Evolutionary conservation across 2,888 invertebrate species (phyloP).

Genomic region (Stomorhina lunata): DNA sequence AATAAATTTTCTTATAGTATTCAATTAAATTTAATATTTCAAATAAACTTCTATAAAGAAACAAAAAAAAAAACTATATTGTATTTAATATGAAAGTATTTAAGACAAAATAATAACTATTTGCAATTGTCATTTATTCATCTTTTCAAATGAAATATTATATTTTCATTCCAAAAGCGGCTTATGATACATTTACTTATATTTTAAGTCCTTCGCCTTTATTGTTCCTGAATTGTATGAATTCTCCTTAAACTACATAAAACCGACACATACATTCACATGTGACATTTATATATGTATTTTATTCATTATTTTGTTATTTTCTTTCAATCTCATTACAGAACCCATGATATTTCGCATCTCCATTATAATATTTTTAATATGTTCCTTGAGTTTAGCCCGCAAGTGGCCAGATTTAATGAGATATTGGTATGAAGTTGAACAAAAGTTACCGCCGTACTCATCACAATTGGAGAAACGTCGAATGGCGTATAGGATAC

Average conservation of each 20-base stretch:
- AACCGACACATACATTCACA: neutral
- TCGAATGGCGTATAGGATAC: slow-evolving; percentile 78
- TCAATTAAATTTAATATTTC: too few relatives aligned
- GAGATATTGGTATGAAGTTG: slow-evolving; percentile 80
- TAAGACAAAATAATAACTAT: too few relatives aligned
- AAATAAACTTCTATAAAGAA: too few relatives aligned
- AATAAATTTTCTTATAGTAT: too few relatives aligned
- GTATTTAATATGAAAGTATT: too few relatives aligned
- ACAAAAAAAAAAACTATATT: too few relatives aligned
- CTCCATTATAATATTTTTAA: slow-evolving; percentile 71
- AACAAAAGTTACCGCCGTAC: slow-evolving; percentile 78
- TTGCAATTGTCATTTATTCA: too few relatives aligned
- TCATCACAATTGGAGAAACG: slow-evolving; percentile 73
- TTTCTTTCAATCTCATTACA: slow-evolving; percentile 52
- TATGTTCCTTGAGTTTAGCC: slow-evolving; percentile 80
- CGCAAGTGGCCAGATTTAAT: slow-evolving; percentile 81
- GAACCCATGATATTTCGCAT: slow-evolving; percentile 76
- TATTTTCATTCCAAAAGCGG: too few relatives aligned
- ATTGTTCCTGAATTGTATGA: too few relatives aligned
- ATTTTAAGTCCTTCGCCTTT: too few relatives aligned
- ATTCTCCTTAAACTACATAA: neutral
- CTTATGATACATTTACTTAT: too few relatives aligned
- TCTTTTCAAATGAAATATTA: too few relatives aligned
- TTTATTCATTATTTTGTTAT: slow-evolving; percentile 4
- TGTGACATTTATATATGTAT: neutral